phyloP scores from a whole-genome alignment of 2,797 vertebrate species.

The Miichthys miiuy region DNA sequence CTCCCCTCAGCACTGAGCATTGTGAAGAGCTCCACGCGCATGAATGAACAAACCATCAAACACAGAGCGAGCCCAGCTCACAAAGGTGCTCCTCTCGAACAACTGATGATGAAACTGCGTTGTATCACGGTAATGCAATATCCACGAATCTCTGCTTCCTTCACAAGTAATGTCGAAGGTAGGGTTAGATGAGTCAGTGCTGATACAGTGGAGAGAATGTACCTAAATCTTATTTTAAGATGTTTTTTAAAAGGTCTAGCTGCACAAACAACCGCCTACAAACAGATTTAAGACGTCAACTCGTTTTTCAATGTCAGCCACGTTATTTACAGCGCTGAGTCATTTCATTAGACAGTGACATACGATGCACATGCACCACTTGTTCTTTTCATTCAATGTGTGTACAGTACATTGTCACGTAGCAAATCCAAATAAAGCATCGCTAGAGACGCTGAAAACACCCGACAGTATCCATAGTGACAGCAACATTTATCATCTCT shows the following conservation, averaged over 20 bases:
- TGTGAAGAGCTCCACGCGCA: slow-evolving; percentile 37
- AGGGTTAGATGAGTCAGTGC: not conserved
- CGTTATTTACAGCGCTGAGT: slow-evolving; percentile 8
- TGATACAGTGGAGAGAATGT: not conserved
- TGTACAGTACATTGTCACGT: not conserved
- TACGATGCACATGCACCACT: not conserved
- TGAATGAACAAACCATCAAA: slow-evolving; percentile 45
- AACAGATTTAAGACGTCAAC: slow-evolving; percentile 3
- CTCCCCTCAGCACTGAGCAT: slow-evolving; percentile 23
- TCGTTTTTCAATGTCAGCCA: slow-evolving; percentile 11
- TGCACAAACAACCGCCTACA: not conserved
- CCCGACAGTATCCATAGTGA: not conserved
- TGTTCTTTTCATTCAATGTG: not conserved
- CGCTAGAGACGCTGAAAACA: not conserved
- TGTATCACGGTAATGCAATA: not conserved
- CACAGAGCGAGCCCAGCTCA: slow-evolving; percentile 13
- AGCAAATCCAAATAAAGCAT: slow-evolving; percentile 6
- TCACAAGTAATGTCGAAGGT: not conserved
- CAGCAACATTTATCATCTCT: slow-evolving; percentile 19
- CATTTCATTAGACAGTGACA: slow-evolving; percentile 10
- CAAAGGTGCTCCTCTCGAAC: not conserved
- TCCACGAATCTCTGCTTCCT: slow-evolving; percentile 5
- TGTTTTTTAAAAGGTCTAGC: not conserved
- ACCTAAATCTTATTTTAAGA: slow-evolving; percentile 1
- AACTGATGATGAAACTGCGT: slow-evolving; percentile 19